phyloP scores from a whole-genome alignment of 1,140 invertebrate species.

The Lepidurus packardi region DNA sequence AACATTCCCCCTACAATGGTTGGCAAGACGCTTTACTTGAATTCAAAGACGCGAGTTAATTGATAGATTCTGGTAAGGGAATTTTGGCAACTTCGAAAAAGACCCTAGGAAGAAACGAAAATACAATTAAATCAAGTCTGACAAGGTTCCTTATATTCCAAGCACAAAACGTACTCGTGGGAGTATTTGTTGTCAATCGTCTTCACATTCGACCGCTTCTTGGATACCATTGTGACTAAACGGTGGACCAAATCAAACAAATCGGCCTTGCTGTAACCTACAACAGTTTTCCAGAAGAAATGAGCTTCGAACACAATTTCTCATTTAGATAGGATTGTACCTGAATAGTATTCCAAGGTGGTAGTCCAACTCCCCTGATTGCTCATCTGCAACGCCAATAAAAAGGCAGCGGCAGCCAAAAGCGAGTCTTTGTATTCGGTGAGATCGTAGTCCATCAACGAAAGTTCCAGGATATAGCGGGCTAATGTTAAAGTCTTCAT shows the following conservation, averaged over 20 bases:
- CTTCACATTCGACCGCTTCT: constrained; percentile 65
- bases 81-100: constrained; percentile 63
- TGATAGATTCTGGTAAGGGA: constrained; percentile 46
- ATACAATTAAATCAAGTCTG: constrained; percentile 8
- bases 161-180: constrained; percentile 62
- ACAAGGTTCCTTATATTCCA: background rate
- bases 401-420: constrained; percentile 77
- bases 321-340: constrained; percentile 42
- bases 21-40: background rate
- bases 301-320: background rate
- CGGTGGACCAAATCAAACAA: constrained; percentile 62
- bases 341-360: constrained; percentile 79
- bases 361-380: constrained; percentile 64
- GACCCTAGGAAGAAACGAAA: constrained; percentile 55
- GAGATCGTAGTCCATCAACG: constrained; percentile 84
- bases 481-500: constrained; percentile 90
- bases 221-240: constrained; percentile 71
- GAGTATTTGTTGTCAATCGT: constrained; percentile 92
- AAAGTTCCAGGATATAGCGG: constrained; percentile 86
- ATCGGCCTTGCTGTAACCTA: constrained; percentile 67
- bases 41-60: background rate
- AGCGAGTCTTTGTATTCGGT: constrained; percentile 74
- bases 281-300: constrained; percentile 24
- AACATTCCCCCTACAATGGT: background rate
- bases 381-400: constrained; percentile 81